phyloP scores from a whole-genome alignment of 64 coral and sea anemone species.

The Montipora sp. region DNA sequence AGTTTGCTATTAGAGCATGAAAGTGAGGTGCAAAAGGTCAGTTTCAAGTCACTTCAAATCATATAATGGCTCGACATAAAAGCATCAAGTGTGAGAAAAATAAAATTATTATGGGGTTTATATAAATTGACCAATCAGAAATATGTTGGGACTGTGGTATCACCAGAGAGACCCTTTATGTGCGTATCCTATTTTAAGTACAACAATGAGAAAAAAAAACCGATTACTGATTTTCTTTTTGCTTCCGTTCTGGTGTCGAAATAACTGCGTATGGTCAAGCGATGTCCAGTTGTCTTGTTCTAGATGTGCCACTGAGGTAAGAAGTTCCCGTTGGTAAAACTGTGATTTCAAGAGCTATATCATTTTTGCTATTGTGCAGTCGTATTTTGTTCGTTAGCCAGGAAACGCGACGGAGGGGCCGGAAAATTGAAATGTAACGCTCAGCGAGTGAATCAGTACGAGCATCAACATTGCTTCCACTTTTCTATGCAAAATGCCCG shows the following conservation, averaged over 20 bases:
- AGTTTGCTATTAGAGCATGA: not conserved
- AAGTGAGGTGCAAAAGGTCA: conserved; percentile 21
- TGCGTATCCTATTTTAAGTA: not conserved
- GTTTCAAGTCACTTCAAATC: not conserved
- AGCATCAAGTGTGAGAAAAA: not conserved
- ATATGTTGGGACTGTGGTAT: not conserved
- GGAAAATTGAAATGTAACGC: not conserved
- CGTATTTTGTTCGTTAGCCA: conserved; percentile 7
- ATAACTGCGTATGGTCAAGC: not conserved
- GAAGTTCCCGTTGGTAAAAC: not conserved
- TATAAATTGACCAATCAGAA: not conserved
- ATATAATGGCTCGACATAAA: not conserved
- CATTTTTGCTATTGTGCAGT: not conserved
- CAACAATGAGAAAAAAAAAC: not conserved
- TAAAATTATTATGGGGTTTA: not conserved
- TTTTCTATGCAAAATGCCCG: conserved; percentile 24
- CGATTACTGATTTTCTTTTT: not conserved
- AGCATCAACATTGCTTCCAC: not conserved
- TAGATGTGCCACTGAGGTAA: conserved; percentile 5
- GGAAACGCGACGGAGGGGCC: conserved; percentile 10
- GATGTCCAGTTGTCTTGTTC: not conserved
- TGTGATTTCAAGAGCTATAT: not conserved
- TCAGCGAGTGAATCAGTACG: not conserved
- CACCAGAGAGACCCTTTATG: not conserved
- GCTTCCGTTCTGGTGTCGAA: not conserved